Base-by-base conservation (phyloP, 2,888 invertebrate species). In the Idaea dimidiata region DNA sequence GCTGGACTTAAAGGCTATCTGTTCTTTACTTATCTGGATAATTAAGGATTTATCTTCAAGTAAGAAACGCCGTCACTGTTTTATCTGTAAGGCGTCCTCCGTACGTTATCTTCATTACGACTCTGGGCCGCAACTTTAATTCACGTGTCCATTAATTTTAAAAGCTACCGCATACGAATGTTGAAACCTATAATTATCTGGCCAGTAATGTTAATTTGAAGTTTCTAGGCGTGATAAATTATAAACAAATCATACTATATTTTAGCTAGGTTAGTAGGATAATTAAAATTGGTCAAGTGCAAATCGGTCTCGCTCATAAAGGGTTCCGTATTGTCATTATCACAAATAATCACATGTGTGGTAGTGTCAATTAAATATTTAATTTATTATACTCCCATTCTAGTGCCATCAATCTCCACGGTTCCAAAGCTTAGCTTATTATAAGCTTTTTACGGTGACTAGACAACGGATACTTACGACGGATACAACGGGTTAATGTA, bases 121-220 rank as follows among this genome's bases (percentile, higher is more conserved):
- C 79, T 87, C 79, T 72, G 80, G 81, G 77, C 79, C 74, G 82
- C 82, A 81, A 85, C 82, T 89, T 88, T 86, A 87, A 89, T 90
- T 89, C 89, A 83, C 83, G 79, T 84, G 79, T 86, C 86, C 89
- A 89, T 90, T 91, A 87, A 89, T 89, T 90, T 87, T 85, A 87
- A 87, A 86, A 84, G 85, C 83, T 78, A 83, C 83, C 82, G 83
- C 84, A 65, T 82, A 72, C 79, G 78, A 85, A 86, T 83, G 81
- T 85, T 83, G n/a, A 82, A 84, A 84, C 86, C 84, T 84, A 83
- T 86, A 83, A 88, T 88, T 88, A 88, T 87, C 83, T 82, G 77
- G 73, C 82, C 80, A 71, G 79, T 84, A 83, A 82, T 84, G 83
- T 68, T 75, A 75, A 73, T 73, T 77, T 77, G 79, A 79, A 81